Conservation (phyloP, 1,140 invertebrate species). For the Drosophila kepulauana region DNA sequence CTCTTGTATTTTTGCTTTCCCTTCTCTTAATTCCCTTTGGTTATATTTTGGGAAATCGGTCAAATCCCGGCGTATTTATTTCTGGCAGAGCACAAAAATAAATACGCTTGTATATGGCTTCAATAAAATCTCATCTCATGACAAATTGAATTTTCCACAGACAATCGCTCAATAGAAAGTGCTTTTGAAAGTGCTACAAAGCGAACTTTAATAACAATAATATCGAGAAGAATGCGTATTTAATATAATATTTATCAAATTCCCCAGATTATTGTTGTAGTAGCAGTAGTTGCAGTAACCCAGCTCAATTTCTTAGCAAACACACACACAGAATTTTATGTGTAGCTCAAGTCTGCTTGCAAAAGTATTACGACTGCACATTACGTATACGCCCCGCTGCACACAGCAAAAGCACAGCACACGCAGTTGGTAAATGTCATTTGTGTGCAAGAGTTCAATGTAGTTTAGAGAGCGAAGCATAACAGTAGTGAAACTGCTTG, state of each 20-base stretch:
- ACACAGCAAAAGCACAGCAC: slow-evolving; percentile 21
- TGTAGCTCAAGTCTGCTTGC: slow-evolving; percentile 25
- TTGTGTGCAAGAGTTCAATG: slow-evolving; percentile 22
- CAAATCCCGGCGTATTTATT: background rate
- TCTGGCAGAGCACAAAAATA: background rate
- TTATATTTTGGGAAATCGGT: background rate
- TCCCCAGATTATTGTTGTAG: no score
- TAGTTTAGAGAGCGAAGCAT: slow-evolving; percentile 1
- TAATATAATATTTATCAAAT: background rate
- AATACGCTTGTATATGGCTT: background rate
- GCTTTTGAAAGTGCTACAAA: no score
- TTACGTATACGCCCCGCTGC: slow-evolving; percentile 63
- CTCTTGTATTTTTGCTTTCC: background rate
- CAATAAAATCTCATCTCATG: no score
- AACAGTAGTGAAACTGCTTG: slow-evolving; percentile 36
- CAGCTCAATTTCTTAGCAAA: slow-evolving; percentile 55
- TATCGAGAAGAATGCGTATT: background rate
- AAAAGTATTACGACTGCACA: slow-evolving; percentile 52
- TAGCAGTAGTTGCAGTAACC: background rate
- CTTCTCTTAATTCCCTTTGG: background rate
- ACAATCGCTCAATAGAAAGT: no score
- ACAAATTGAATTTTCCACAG: no score
- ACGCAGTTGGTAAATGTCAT: background rate
- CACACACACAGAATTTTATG: slow-evolving; percentile 36
- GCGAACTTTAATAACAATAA: background rate